These are phyloP conservation scores for Akabosia matsudoensis DNA, from an alignment of 1,140 invertebrate genomes.

Conservation along the genomic window DNA sequence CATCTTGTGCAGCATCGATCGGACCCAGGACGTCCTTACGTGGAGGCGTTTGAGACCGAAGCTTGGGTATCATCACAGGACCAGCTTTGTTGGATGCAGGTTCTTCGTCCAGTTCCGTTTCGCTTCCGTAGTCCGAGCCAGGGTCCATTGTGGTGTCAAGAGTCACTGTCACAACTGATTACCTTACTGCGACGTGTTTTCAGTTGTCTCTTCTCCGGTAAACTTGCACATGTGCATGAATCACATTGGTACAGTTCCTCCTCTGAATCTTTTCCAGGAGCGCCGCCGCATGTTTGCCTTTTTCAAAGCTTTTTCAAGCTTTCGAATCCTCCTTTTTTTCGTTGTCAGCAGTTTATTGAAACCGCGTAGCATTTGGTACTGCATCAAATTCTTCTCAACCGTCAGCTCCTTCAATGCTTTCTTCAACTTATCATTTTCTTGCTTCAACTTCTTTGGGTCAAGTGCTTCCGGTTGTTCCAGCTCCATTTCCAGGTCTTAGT, in stretches of 20 bases:
- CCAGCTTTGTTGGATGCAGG: not conserved
- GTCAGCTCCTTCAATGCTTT: not conserved
- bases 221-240: not conserved
- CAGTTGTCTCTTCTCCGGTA: not conserved
- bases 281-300: not conserved
- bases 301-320: slow-evolving; percentile 6
- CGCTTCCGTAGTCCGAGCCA: not conserved
- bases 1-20: not conserved
- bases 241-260: not conserved
- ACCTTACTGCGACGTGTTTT: not conserved
- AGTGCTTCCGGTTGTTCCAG: too few relatives aligned
- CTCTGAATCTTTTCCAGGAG: not conserved
- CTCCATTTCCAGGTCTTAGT: too few relatives aligned
- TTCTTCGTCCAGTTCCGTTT: not conserved
- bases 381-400: slow-evolving; percentile 15
- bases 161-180: not conserved
- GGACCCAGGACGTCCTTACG: not conserved
- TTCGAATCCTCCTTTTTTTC: slow-evolving; percentile 31
- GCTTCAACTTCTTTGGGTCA: not conserved
- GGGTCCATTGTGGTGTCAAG: not conserved
- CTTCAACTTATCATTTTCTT: slow-evolving; percentile 21
- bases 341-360: slow-evolving; percentile 22
- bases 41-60: not conserved
- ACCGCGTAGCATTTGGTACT: slow-evolving; percentile 16
- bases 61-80: not conserved